A percentile compares a stretch with the other conserved stretches of the same genome.
Conservation (phyloP, 2,888 invertebrate genomes). For the Siphlonurus alternatus region DNA sequence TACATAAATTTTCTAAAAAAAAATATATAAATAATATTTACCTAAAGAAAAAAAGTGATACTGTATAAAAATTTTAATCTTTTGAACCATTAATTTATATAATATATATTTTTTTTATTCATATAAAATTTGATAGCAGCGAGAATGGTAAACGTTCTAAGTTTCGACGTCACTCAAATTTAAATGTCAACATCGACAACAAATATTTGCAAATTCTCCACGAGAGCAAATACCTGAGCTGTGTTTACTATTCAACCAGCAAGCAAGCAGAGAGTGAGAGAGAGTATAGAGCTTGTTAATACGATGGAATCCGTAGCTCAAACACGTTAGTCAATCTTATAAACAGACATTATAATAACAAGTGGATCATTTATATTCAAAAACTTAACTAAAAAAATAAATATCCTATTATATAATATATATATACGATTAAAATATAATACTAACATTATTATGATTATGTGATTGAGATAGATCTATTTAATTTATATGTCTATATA, state of each 20-base stretch:
- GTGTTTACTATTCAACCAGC: slow-evolving; percentile 1
- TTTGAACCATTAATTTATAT: too few relatives aligned
- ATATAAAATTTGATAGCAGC: too few relatives aligned
- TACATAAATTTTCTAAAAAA: too few relatives aligned
- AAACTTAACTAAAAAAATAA: not conserved
- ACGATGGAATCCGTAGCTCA: not conserved
- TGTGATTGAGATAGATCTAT: not conserved
- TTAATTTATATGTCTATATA: not conserved
- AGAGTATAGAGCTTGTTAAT: not conserved
- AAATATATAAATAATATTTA: too few relatives aligned
- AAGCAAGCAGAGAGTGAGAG: not conserved
- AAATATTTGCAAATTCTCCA: slow-evolving; percentile 15
- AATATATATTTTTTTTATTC: too few relatives aligned
- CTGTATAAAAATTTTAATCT: too few relatives aligned
- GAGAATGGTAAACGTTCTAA: too few relatives aligned
- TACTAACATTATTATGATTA: not conserved
- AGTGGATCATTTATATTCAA: not conserved
- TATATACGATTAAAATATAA: too few relatives aligned
- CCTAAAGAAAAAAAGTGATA: too few relatives aligned
- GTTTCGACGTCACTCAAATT: not conserved
- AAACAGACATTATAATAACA: not conserved
- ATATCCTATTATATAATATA: too few relatives aligned
- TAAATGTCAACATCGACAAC: slow-evolving; percentile 13
- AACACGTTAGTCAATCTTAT: not conserved
- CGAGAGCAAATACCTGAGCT: slow-evolving; percentile 2